phyloP scores from a whole-genome alignment of 2,888 invertebrate species.

The Frankliniella fusca region DNA sequence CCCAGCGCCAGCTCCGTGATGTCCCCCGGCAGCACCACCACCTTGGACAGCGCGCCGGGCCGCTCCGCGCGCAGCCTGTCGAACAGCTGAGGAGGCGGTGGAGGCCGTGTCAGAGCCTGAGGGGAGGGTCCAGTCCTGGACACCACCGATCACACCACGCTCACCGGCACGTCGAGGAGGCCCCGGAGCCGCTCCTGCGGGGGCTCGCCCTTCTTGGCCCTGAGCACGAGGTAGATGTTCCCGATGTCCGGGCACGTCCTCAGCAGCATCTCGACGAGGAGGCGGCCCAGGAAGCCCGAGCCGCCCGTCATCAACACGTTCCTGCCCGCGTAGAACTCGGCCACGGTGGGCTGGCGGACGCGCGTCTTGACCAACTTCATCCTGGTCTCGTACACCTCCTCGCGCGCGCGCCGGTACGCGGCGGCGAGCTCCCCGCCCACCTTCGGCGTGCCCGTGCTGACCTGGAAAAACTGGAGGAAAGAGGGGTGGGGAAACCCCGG shows the following conservation, averaged over 20 bases:
- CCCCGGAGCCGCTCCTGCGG: background rate
- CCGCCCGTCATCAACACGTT: constrained; percentile 3
- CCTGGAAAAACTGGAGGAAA: too few species aligned
- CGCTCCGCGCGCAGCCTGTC: background rate
- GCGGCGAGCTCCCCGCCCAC: background rate
- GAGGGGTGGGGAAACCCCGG: too few species aligned
- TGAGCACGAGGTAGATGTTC: background rate
- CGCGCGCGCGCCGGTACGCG: background rate
- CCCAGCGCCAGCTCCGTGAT: constrained; percentile 42
- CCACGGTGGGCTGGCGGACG: background rate
- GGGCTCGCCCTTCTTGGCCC: background rate
- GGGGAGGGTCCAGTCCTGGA: background rate
- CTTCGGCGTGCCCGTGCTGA: background rate
- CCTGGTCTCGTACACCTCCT: background rate
- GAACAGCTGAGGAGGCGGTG: background rate
- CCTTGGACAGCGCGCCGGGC: background rate
- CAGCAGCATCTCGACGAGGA: constrained; percentile 1
- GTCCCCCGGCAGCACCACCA: constrained; percentile 39
- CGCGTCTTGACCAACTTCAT: background rate
- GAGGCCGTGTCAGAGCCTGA: background rate
- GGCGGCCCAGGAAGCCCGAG: background rate
- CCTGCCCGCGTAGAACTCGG: background rate
- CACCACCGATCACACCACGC: too few species aligned
- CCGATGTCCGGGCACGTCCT: constrained; percentile 1
- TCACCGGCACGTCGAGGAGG: background rate